Base-by-base conservation (phyloP, 2,888 invertebrate species). In the Napeogenes sylphis region DNA sequence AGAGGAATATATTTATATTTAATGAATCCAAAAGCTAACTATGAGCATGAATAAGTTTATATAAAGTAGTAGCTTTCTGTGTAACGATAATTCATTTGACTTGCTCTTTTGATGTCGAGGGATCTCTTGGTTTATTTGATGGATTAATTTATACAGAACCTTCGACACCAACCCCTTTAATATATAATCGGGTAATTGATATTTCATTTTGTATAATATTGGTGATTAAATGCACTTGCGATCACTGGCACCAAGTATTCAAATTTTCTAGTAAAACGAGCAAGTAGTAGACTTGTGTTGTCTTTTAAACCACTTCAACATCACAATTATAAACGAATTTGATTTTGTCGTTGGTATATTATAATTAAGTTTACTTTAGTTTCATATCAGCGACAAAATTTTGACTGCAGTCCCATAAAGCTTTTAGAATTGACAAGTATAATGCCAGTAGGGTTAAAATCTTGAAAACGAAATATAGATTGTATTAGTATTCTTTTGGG, bases 51-150 rank as follows among this genome's bases (percentile, higher is more conserved):
- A 67, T 61, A 47, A 57, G 68, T 60, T 59, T 55, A 53, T 64
- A 42, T 65, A 68, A 67, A 62, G 65, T 67, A 67, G 73, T 63
- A 71, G 76, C 75, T 76, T 76, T 74, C 73, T 71, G 70, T 84
- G 77, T 81, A 75, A 80, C 78, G 79, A 83, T 81, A 82, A 88
- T 90, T 90, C 90, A 90, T 90, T 90, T 90, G 90, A 90, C 90
- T 90, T 90, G 90, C 86, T 84, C 78, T 75, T 59, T 72, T 80
- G 85, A 81, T 85, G 86, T 85, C 86, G 84, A 84, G 78, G 87
- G 87, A 75, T 85, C 80, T 69, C 63, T 67, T 68, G 51, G 70
- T 72, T 55, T 55, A 12, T 76, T 75, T 77, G 68, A 76, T 77
- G 70, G 76, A 77, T 77, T 78, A 79, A 81, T 76, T 76, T 70